Percentiles rank a stretch among this genome's conserved stretches.
Conservation (phyloP, 2,113 vertebrate species). For the Spea bombifrons region DNA sequence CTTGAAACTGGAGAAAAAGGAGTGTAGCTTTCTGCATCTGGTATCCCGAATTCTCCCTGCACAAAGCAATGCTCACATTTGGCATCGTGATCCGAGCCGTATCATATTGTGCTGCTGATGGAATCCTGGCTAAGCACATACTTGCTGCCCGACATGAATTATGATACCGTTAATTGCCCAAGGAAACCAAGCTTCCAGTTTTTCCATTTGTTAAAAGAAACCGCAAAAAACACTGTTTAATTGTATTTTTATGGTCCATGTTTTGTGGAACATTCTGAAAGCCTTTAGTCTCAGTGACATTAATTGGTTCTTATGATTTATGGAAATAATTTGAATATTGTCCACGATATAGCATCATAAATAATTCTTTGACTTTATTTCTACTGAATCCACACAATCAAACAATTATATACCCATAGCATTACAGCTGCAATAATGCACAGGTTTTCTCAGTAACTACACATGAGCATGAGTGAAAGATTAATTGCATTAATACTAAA, state of each 20-base stretch:
- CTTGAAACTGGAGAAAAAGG: conserved; percentile 1
- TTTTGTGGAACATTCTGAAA: not conserved
- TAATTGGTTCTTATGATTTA: not conserved
- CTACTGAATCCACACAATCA: too few species aligned
- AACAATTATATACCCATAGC: too few species aligned
- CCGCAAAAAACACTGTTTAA: conserved; percentile 6
- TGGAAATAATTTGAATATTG: not conserved
- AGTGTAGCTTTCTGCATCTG: not conserved
- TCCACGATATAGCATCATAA: not conserved
- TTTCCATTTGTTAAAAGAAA: conserved; percentile 10
- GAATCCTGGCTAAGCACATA: conserved; percentile 1
- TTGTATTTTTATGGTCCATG: not conserved
- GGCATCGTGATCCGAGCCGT: not conserved
- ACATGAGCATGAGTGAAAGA: too few species aligned
- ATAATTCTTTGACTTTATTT: too few species aligned
- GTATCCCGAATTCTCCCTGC: conserved; percentile 1
- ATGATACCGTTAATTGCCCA: conserved; percentile 24
- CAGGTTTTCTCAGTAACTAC: too few species aligned
- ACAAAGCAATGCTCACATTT: conserved; percentile 3
- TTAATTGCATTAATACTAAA: too few species aligned
- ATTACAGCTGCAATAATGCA: too few species aligned
- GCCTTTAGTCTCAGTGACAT: not conserved
- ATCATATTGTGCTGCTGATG: conserved; percentile 7
- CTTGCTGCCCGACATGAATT: conserved; percentile 9
- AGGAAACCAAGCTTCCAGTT: conserved; percentile 6